Conservation (phyloP, 2,888 invertebrate species). For the Lumbricus terrestris region DNA sequence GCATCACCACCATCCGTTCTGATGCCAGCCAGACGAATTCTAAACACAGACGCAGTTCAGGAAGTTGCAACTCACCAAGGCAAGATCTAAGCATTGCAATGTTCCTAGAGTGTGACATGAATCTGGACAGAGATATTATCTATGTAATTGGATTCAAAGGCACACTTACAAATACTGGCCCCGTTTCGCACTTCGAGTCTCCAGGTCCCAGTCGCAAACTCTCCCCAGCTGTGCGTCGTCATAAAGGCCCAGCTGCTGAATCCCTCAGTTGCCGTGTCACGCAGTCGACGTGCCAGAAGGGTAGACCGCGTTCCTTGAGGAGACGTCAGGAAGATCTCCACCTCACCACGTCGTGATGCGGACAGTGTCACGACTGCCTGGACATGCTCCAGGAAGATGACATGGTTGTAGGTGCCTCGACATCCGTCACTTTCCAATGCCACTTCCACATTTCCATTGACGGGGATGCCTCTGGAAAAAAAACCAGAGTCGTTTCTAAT, state of each 20-base stretch:
- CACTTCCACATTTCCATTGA: constrained; percentile 29
- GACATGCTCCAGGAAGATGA: constrained; percentile 95
- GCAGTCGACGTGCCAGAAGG: constrained; percentile 67
- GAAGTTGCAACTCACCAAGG: too few relatives aligned
- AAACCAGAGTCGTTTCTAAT: neutral
- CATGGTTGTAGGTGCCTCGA: constrained; percentile 62
- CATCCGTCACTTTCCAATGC: constrained; percentile 52
- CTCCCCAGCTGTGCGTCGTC: constrained; percentile 98
- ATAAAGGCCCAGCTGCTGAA: constrained; percentile 99
- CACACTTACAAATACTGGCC: constrained; percentile 32
- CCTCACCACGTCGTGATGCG: constrained; percentile 86
- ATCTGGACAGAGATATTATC: neutral
- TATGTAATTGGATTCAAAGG: neutral
- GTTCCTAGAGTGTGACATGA: too few relatives aligned
- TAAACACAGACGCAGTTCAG: too few relatives aligned
- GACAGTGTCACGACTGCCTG: constrained; percentile 88
- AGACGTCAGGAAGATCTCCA: constrained; percentile 70
- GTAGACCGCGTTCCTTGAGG: constrained; percentile 44
- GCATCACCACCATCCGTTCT: too few relatives aligned
- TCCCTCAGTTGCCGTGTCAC: constrained; percentile 82
- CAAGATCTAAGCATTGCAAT: too few relatives aligned
- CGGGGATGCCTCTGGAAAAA: constrained; percentile 31
- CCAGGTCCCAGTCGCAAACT: constrained; percentile 90
- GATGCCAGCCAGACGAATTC: too few relatives aligned
- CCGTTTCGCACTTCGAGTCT: constrained; percentile 79